A percentile compares a stretch with the other conserved stretches of the same genome.
Conservation (phyloP, 2,113 vertebrate species). For the Crotalus helleri region DNA sequence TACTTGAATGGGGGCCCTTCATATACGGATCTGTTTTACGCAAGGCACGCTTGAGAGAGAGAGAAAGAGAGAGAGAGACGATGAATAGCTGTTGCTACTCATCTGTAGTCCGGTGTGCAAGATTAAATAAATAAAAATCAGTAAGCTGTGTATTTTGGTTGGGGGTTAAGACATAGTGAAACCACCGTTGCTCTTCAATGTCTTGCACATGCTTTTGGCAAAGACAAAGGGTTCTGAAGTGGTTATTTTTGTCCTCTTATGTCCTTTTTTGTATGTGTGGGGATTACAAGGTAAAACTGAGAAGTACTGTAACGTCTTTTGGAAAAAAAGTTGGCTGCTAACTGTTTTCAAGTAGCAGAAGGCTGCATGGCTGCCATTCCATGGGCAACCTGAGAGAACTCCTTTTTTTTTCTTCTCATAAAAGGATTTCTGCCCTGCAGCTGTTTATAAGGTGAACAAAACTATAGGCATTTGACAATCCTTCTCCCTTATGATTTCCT, state of each 20-base stretch:
- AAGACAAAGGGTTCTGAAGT: conserved; percentile 59
- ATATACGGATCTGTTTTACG: conserved; percentile 59
- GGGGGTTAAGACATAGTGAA: background rate
- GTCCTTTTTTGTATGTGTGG: conserved; percentile 38
- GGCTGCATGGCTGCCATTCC: conserved; percentile 50
- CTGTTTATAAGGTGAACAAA: conserved; percentile 62
- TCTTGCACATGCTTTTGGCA: conserved; percentile 20
- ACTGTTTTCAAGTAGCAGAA: conserved; percentile 54
- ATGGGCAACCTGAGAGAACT: conserved; percentile 51
- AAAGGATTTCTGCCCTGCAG: conserved; percentile 62
- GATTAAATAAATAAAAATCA: conserved; percentile 11
- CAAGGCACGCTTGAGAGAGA: conserved; percentile 57
- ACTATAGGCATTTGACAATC: conserved; percentile 62
- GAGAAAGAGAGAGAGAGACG: conserved; percentile 1
- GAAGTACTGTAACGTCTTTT: conserved; percentile 75
- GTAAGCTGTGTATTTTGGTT: background rate
- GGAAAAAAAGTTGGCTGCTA: conserved; percentile 56
- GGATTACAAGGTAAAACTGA: conserved; percentile 67
- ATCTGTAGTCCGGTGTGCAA: conserved; percentile 18
- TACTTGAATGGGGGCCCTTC: conserved; percentile 78
- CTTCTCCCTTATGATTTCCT: conserved; percentile 71
- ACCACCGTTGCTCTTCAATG: background rate
- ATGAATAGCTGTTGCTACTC: conserved; percentile 32
- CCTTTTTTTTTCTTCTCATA: conserved; percentile 46
- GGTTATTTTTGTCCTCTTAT: conserved; percentile 47